phyloP scores from a whole-genome alignment of 1,140 invertebrate species.

The Trypoxylus dichotomus region DNA sequence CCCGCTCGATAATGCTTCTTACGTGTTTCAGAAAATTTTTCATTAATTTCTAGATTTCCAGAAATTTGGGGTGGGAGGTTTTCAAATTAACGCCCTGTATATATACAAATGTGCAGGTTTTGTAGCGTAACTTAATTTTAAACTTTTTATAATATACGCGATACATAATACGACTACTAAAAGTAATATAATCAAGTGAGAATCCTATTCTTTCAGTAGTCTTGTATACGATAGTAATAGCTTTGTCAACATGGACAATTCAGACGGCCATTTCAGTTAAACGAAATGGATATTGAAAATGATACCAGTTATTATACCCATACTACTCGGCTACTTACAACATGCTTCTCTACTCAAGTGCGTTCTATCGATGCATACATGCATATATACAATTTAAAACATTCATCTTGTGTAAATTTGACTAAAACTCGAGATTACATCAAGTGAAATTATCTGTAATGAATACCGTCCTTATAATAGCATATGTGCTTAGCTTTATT shows the following conservation, averaged over 20 bases:
- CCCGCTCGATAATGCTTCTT: too few species aligned
- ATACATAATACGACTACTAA: too few species aligned
- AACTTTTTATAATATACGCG: too few species aligned
- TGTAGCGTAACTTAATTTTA: too few species aligned
- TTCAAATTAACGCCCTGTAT: too few species aligned
- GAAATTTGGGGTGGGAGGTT: too few species aligned
- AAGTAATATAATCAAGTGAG: not conserved
- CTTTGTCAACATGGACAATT: not conserved
- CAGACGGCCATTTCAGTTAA: not conserved
- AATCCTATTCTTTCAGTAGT: not conserved
- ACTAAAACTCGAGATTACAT: not conserved
- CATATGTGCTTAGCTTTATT: not conserved
- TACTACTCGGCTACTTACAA: not conserved
- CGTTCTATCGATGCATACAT: not conserved
- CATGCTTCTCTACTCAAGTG: not conserved
- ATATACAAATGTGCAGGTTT: too few species aligned
- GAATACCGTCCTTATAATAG: not conserved
- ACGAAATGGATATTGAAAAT: not conserved
- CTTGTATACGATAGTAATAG: not conserved
- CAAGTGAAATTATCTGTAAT: not conserved
- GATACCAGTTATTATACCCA: not conserved
- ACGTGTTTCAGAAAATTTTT: too few species aligned
- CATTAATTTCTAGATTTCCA: too few species aligned
- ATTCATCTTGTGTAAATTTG: not conserved
- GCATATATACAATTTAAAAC: not conserved